Evolutionary conservation across 2,113 vertebrate genomes (phyloP), one percentile per base, ranked within the genome.

Genomic region (Crotophaga sulcirostris): DNA sequence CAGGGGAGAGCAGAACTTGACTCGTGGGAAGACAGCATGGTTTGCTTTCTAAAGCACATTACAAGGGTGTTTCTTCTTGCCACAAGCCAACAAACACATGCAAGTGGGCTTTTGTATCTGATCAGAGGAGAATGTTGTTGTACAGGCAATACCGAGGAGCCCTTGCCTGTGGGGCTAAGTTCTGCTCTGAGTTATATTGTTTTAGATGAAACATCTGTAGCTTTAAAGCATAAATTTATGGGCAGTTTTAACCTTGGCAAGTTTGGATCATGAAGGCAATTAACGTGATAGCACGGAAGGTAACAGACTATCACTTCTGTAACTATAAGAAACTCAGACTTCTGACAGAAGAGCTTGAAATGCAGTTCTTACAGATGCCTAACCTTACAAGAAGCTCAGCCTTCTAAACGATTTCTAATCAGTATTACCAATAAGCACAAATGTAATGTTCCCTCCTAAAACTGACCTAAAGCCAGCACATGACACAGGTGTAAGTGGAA

Each of bases 361-460:
- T 90, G 89, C 80, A 92, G 77, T 93, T 94, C 90, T 94, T 90
- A 76, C 70, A 89, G 80, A 90, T 74, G 85, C 80, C 85, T 94
- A 93, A 95, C 95, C 95, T 97, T 93, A 96, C 84, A 89, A 81
- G 79, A 38, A 87, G 33, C 63, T 69, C 63, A 87, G 91, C 78
- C 89, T 96, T 91, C 90, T 89, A 87, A 97, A 92, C 0, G 7
- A 81, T 93, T 93, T n/a, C 74, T 72, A 90, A 95, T 97, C 94
- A 94, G 94, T 97, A 97, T 91, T 93, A 89, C 93, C 96, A 97
- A 97, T 78, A 59, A 87, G 87, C 21, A 87, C 88, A 97, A 96
- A 96, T 82, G 85, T 90, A 96, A 96, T 62, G 70, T 68, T 87
- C 36, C 60, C 75, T 94, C 83, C 75, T 92, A 96, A 97, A 97